Evolutionary conservation across 2,113 vertebrate species (phyloP).

Genomic region (Puntigrus tetrazona): DNA sequence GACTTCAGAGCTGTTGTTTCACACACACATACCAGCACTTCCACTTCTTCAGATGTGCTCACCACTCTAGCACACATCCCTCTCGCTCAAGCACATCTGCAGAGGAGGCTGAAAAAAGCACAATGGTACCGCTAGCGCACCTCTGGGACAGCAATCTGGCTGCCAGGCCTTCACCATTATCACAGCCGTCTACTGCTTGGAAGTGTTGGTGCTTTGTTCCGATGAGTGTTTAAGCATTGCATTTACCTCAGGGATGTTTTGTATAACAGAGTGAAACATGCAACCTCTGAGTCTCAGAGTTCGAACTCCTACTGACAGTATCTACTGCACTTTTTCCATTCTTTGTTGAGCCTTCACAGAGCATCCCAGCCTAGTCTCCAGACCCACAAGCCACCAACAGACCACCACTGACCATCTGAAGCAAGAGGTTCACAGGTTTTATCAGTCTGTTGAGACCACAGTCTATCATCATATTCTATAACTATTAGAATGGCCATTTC

Average conservation of each 20-base stretch:
- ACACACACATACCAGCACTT: background rate
- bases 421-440: slow-evolving; percentile 21
- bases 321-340: background rate
- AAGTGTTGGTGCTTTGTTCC: slow-evolving; percentile 1
- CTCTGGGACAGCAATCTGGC: slow-evolving; percentile 36
- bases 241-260: slow-evolving; percentile 11
- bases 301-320: background rate
- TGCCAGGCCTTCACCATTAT: slow-evolving; percentile 17
- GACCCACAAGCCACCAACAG: background rate
- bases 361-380: background rate
- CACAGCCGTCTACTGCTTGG: slow-evolving; percentile 26
- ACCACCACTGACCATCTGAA: slow-evolving; percentile 20
- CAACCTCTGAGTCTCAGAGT: background rate
- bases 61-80: slow-evolving; percentile 13
- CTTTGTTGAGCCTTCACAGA: background rate
- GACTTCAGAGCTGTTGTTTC: slow-evolving; percentile 10
- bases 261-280: background rate
- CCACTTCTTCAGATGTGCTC: background rate
- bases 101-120: slow-evolving; percentile 9
- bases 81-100: slow-evolving; percentile 33
- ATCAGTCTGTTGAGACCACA: background rate
- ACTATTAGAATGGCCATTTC: background rate
- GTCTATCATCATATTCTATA: background rate
- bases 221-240: background rate
- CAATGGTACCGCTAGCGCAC: slow-evolving; percentile 7